Evolutionary conservation across 2,113 vertebrate genomes (phyloP).

Genomic region (Oncorhynchus keta): DNA sequence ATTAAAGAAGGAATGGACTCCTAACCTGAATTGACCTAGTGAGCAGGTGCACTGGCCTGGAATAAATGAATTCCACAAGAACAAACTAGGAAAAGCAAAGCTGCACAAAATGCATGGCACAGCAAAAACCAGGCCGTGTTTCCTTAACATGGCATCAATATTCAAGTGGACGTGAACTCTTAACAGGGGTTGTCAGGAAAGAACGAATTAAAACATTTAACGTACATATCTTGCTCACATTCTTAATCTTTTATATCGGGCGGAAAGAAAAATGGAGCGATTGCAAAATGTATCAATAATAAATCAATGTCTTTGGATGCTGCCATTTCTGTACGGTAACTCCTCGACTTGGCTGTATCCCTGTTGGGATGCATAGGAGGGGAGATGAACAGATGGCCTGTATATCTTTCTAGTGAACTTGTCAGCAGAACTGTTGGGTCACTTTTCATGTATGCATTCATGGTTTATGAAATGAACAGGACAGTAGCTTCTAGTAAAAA

Average conservation of each 20-base stretch:
- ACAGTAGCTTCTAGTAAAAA: too few relatives aligned
- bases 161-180: constrained; percentile 32
- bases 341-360: constrained; percentile 18
- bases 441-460: too few relatives aligned
- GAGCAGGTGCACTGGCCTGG: background rate
- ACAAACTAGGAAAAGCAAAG: background rate
- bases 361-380: background rate
- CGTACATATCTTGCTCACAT: constrained; percentile 44
- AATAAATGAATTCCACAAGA: background rate
- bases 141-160: constrained; percentile 44
- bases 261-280: constrained; percentile 40
- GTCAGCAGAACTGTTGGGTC: too few relatives aligned
- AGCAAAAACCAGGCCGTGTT: constrained; percentile 14
- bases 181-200: constrained; percentile 8
- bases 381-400: background rate
- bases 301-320: constrained; percentile 50
- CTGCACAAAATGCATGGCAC: background rate
- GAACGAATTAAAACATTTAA: constrained; percentile 39
- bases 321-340: constrained; percentile 29
- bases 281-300: constrained; percentile 60
- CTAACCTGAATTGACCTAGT: background rate
- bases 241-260: constrained; percentile 52
- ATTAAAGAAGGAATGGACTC: too few relatives aligned
- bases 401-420: background rate
- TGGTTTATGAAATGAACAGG: too few relatives aligned